Evolutionary conservation across 2,797 vertebrate species (phyloP), one percentile per base, ranked within the genome.

Genomic region (Vireo griseus): DNA sequence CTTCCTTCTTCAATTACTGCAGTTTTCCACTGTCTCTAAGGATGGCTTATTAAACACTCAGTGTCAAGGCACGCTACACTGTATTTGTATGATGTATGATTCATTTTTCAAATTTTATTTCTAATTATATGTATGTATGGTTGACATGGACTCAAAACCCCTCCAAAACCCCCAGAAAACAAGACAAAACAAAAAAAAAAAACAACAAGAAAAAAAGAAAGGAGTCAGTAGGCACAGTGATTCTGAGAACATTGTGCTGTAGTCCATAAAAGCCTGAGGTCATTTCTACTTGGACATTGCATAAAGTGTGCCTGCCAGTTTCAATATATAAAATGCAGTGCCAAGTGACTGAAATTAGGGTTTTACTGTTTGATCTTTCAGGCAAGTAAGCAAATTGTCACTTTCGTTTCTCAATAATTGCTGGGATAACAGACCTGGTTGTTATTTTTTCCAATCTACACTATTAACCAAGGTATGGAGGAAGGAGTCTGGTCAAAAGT

Each of bases 331-430:
- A 82, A 96, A 92, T 88, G 67, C 58, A 88, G 31, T 55, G 77
- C 88, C 89, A 95, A 96, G 81, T 87, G 92, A 85, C 85, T 71
- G 73, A 94, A 96, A 97, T 94, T 86, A 96, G 87, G 61, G 67
- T 40, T 96, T 95, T 95, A 84, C 84, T 91, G 83, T 95, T 94
- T 93, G 87, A 96, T 97, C 90, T 93, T 76, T 87, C 90, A 92
- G 93, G 84, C 94, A 97, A 95, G 94, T 95, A 96, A 96, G 96
- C 94, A 97, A 96, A 97, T 94, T 96, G 96, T 97, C 97, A 93
- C 85, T 97, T 97, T 95, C 9, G 0, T 95, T 97, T 96, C 87
- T 66, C 87, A 85, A 13, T 97, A 96, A 96, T 94, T 94, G 93
- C 80, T 92, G 65, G 87, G 82, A 96, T 94, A 96, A 94, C 92